Evolutionary conservation across 2,888 invertebrate genomes (phyloP), one percentile per base, ranked within the genome.

Genomic region (Blastobasis lacticolella): DNA sequence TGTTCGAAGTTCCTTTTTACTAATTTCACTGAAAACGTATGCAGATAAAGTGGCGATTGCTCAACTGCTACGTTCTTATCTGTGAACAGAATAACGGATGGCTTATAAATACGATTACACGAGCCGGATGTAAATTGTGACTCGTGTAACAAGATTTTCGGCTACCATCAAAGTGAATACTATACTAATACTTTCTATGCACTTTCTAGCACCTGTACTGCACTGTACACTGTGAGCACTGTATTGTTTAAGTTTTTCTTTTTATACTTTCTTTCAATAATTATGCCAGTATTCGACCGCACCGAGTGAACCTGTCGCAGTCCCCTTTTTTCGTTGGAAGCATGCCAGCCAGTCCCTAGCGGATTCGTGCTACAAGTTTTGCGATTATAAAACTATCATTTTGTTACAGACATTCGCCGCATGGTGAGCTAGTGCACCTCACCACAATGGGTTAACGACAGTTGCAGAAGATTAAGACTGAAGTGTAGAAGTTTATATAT

Each of bases 381-480:
- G 3, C 23, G 23, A 23, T 23, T 23, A 23, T 23, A 23, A 23
- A 23, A 23, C 23, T 23, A 23, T 23, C 23, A 23, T 49, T 58
- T 68, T 67, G 63, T 69, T 70, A 49, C 69, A 70, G 70, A 56
- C 55, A 54, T 10, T 50, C 10, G 47, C 46, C 37, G 10, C 36
- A 49, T 37, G 49, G 47, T 46, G 55, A 55, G 54, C 56, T 51
- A 55, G 48, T 49, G 49, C 51, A 51, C 56, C 45, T 44, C 44
- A 45, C 55, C 61, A 64, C 58, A 50, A 71, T 71, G 71, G 71
- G 71, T 64, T 71, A 69, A 64, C 61, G 23, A 23, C 54, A 48
- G 52, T 60, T 37, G 54, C 48, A 51, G 51, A 53, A 48, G 37
- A 56, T 54, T 59, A 49, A 49, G 23, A 51, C 45, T 53, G 56